Percentiles rank a stretch among this genome's conserved stretches.
Conservation (phyloP, 2,888 invertebrate species). For the Ophion obscuratus region DNA sequence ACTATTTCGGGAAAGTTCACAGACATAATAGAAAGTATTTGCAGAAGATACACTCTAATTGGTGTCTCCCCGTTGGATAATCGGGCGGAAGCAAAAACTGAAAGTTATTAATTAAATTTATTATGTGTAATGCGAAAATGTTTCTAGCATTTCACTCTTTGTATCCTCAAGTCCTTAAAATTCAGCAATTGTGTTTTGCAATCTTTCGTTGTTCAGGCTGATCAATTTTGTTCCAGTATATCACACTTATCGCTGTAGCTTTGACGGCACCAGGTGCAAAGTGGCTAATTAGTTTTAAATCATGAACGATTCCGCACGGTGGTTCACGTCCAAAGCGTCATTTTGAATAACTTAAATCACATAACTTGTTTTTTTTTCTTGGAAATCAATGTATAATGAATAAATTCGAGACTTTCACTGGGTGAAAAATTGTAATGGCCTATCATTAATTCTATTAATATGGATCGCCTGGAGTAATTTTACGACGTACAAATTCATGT, state of each 20-base stretch:
- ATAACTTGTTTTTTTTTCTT: neutral
- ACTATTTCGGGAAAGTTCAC: constrained; percentile 17
- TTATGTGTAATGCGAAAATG: no score
- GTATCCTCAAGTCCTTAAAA: neutral
- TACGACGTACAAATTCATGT: constrained; percentile 7
- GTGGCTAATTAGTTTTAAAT: neutral
- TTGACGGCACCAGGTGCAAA: neutral
- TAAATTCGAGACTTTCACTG: constrained; percentile 41
- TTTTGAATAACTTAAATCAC: neutral
- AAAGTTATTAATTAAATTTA: no score
- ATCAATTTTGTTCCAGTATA: neutral
- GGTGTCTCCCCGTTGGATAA: constrained; percentile 56
- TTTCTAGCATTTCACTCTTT: no score
- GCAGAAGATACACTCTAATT: constrained; percentile 45
- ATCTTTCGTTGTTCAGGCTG: neutral
- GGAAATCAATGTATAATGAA: neutral
- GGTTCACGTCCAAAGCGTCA: neutral
- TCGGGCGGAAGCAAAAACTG: constrained; percentile 50
- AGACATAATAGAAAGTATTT: neutral
- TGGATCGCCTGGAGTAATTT: constrained; percentile 10
- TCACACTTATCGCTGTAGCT: neutral
- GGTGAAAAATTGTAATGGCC: constrained; percentile 16
- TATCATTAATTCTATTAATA: constrained; percentile 6
- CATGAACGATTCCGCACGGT: neutral
- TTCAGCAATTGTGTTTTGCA: neutral